A percentile compares a stretch with the other conserved stretches of the same genome.
phyloP scores from a whole-genome alignment of 64 coral and sea anemone species.

The Dendronephthya gigantea region DNA sequence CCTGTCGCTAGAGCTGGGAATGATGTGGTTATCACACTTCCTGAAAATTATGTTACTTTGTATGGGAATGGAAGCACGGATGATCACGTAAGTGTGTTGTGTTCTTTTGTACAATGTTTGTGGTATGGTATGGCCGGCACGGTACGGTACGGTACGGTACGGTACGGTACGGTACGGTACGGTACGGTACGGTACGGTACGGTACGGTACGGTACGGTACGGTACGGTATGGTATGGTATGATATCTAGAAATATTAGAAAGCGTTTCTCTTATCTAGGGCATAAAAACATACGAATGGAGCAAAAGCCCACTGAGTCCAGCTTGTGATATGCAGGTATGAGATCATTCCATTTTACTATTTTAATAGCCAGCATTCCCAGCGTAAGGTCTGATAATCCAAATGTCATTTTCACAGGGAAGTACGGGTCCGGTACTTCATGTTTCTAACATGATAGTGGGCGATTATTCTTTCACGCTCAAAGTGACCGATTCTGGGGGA shows the following conservation, averaged over 20 bases:
- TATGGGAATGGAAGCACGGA: constrained; percentile 81
- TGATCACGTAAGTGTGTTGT: constrained; percentile 48
- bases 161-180: too few relatives aligned
- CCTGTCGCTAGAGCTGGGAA: constrained; percentile 91
- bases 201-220: too few relatives aligned
- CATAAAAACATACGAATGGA: constrained; percentile 91
- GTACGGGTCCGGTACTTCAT: constrained; percentile 60
- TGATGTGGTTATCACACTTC: constrained; percentile 77
- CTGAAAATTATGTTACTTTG: constrained; percentile 57
- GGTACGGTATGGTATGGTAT: too few relatives aligned
- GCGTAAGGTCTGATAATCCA: not conserved
- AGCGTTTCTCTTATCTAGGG: constrained; percentile 44
- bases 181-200: too few relatives aligned
- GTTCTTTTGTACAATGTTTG: not conserved
- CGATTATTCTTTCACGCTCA: constrained; percentile 85
- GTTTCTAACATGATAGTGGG: constrained; percentile 97
- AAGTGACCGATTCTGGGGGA: constrained; percentile 88
- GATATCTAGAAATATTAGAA: too few relatives aligned
- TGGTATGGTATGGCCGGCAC: not conserved
- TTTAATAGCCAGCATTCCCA: not conserved
- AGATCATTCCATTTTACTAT: not conserved
- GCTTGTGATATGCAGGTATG: constrained; percentile 81
- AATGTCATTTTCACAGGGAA: constrained; percentile 42
- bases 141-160: not conserved
- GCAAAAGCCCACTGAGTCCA: constrained; percentile 76